Base-by-base conservation (phyloP, 2,113 vertebrate genomes). In the Hipposideros armiger region DNA sequence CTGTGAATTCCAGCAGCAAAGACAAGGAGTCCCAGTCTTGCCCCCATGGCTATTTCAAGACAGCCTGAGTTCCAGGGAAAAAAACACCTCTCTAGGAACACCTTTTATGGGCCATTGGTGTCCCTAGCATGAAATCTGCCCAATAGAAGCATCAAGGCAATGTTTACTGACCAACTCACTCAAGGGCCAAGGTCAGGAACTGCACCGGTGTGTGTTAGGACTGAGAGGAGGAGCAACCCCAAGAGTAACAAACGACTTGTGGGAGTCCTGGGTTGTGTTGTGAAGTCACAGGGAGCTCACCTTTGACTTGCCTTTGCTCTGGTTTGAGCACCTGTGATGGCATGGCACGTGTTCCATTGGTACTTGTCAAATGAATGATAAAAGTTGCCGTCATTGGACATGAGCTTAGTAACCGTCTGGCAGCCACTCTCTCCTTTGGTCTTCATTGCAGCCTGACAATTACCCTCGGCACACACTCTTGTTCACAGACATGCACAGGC, bases 391-490 rank as follows among this genome's bases (percentile, higher is more conserved):
- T 52, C 32, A 40, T 42, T 73, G 0, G 0, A 20, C 4, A 4
- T 11, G 58, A 72, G 3, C 28, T 42, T 5, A n/a, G 67, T 3
- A 7, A 24, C 11, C 16, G 26, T 58, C 16, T 14, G 16, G 36
- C n/a, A 50, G 77, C 16, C 8, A 2, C 52, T n/a, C 6, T 30
- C 22, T 45, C 19, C 52, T 73, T 19, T 81, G 67, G 47, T n/a
- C 17, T 40, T 62, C n/a, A 47, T 3, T 0, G 32, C 1, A 40
- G 32, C 66, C 45, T 69, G 60, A 30, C 14, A 15, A 4, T 11
- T 32, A 1, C 17, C 54, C 20, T 73, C 1, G 4, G 62, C 47
- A 89, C 2, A 1, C 3, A 17, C 0, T 36, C 8, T 22, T 30
- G 50, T 7, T 74, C 28, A 36, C 17, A 20, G 16, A 36, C 10